phyloP scores from a whole-genome alignment of 2,113 vertebrate species.

The Oxyruncus cristatus region DNA sequence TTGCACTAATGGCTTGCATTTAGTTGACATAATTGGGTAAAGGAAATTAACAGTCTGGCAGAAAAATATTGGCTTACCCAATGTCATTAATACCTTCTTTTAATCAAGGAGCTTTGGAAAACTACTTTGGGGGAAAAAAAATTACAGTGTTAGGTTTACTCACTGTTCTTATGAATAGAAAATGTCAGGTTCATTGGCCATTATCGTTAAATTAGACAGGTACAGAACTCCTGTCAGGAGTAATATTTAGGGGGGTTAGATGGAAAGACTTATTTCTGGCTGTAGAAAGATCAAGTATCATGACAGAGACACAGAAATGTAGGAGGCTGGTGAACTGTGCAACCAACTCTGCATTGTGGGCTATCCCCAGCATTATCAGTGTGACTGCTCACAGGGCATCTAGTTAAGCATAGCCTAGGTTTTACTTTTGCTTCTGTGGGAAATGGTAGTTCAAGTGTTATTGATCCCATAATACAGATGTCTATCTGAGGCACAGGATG shows the following conservation, averaged over 20 bases:
- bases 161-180: neutral
- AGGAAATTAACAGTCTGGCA: neutral
- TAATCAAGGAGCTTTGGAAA: conserved; percentile 35
- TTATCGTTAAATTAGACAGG: neutral
- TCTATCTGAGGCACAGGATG: neutral
- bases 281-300: neutral
- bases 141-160: neutral
- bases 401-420: neutral
- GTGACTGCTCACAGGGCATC: neutral
- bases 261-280: neutral
- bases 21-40: conserved; percentile 32
- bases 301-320: neutral
- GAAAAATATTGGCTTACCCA: conserved; percentile 28
- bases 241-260: neutral
- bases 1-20: neutral
- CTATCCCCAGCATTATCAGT: neutral
- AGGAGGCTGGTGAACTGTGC: neutral
- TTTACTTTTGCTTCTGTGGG: neutral
- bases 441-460: neutral
- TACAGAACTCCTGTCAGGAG: neutral
- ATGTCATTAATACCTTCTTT: conserved; percentile 29
- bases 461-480: neutral
- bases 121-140: neutral
- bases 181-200: neutral
- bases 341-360: neutral